Conservation (phyloP, 2,797 vertebrate species). For the Smutsia temminckii region DNA sequence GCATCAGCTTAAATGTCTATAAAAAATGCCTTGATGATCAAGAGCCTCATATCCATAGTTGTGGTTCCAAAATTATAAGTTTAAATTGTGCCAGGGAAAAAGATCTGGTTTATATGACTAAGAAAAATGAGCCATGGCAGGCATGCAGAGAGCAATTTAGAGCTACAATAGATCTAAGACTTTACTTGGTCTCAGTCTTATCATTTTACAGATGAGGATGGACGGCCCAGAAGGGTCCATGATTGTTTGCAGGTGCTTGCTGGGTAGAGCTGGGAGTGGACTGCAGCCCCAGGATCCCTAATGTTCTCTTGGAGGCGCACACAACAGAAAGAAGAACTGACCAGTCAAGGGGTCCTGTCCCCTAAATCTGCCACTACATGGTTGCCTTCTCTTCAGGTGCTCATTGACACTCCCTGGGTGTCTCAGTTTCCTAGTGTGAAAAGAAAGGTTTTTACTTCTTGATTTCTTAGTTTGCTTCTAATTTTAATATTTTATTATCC, state of each 20-base stretch:
- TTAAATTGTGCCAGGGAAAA: conserved; percentile 46
- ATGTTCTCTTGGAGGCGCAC: not conserved
- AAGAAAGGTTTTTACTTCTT: not conserved
- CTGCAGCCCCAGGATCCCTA: not conserved
- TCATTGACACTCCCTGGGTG: not conserved
- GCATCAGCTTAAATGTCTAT: conserved; percentile 66
- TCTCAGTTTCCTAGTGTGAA: conserved; percentile 8
- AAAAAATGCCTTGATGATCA: conserved; percentile 67
- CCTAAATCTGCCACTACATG: not conserved
- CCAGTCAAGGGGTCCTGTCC: too few species aligned
- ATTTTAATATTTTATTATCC: not conserved
- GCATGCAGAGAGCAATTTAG: not conserved
- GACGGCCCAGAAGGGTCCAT: not conserved
- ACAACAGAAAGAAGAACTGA: not conserved
- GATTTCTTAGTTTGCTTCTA: not conserved
- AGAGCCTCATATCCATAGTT: conserved; percentile 54
- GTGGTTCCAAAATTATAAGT: conserved; percentile 60
- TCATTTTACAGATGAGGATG: not conserved
- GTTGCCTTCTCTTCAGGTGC: not conserved
- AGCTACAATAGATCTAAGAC: not conserved
- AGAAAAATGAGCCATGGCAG: conserved; percentile 32
- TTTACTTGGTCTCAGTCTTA: not conserved
- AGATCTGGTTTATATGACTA: not conserved
- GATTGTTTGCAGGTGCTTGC: not conserved
- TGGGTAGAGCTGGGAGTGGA: not conserved